Evolutionary conservation across 2,797 vertebrate species (phyloP).

Genomic region (Serranus cabrilla): DNA sequence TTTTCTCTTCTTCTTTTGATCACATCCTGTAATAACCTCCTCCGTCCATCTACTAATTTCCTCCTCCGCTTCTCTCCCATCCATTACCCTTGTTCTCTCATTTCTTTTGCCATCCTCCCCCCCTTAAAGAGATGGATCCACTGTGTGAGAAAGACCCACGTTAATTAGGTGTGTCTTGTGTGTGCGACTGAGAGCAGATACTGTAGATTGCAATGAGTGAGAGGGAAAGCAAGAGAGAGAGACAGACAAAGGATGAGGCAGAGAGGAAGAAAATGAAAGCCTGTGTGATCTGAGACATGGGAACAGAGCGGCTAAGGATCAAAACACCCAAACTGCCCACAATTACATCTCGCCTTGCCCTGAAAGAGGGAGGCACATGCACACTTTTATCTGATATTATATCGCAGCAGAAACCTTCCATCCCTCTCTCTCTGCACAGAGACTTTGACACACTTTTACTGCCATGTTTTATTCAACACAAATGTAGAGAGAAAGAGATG

Average conservation of each 20-base stretch:
- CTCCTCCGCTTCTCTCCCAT: conserved; percentile 27
- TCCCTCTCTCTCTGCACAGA: conserved; percentile 47
- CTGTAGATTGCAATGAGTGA: conserved; percentile 32
- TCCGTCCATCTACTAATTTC: conserved; percentile 46
- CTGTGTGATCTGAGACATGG: conserved; percentile 38
- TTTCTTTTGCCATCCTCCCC: conserved; percentile 22
- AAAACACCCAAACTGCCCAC: conserved; percentile 62
- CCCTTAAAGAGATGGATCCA: conserved; percentile 25
- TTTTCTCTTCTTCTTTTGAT: conserved; percentile 44
- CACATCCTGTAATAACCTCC: conserved; percentile 40
- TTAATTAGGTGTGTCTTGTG: conserved; percentile 57
- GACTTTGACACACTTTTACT: conserved; percentile 73
- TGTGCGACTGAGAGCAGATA: conserved; percentile 30
- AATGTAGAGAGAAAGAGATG: conserved; percentile 51
- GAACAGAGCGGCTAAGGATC: conserved; percentile 31
- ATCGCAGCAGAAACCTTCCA: conserved; percentile 45
- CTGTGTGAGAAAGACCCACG: conserved; percentile 23
- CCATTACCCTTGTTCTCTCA: conserved; percentile 51
- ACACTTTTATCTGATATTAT: conserved; percentile 49
- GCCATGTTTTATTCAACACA: conserved; percentile 75
- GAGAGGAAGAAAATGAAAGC: conserved; percentile 27
- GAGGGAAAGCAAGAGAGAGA: conserved; percentile 36
- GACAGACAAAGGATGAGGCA: conserved; percentile 9
- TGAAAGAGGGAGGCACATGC: conserved; percentile 16
- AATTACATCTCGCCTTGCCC: conserved; percentile 48